Evolutionary conservation across 92 coral and sea anemone genomes (phyloP).

Genomic region (Nematostella vectensis): DNA sequence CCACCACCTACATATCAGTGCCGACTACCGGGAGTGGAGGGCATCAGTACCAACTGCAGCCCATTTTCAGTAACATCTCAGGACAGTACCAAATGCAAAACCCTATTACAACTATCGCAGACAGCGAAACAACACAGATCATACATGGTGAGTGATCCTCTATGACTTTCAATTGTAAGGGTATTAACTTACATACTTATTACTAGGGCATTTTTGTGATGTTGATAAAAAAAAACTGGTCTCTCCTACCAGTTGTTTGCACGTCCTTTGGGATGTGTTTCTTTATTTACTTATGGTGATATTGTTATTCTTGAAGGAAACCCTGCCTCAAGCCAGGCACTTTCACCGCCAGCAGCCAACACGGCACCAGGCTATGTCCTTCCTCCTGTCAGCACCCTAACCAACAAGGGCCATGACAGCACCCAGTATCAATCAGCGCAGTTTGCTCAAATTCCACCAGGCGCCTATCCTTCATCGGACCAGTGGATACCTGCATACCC

Average conservation of each 20-base stretch:
- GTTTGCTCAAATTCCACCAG: conserved; percentile 73
- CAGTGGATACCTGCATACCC: conserved; percentile 92
- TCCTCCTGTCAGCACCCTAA: conserved; percentile 92
- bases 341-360: conserved; percentile 82
- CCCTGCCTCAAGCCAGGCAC: conserved; percentile 54
- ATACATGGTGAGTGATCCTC: background rate
- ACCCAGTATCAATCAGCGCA: conserved; percentile 81
- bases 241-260: background rate
- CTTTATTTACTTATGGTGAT: too few relatives aligned
- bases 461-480: conserved; percentile 62
- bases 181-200: too few relatives aligned
- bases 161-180: too few relatives aligned
- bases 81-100: background rate
- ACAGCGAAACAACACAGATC: background rate
- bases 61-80: background rate
- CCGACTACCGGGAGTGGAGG: conserved; percentile 34
- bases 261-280: too few relatives aligned
- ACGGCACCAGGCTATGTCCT: conserved; percentile 89
- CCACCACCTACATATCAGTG: conserved; percentile 76
- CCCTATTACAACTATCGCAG: background rate
- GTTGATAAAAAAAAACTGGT: too few relatives aligned
- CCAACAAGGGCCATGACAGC: conserved; percentile 75
- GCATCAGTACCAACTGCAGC: background rate
- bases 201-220: too few relatives aligned
- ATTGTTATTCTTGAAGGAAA: too few relatives aligned